Base-by-base conservation (phyloP, 2,888 invertebrate species). In the Netelia virgata region DNA sequence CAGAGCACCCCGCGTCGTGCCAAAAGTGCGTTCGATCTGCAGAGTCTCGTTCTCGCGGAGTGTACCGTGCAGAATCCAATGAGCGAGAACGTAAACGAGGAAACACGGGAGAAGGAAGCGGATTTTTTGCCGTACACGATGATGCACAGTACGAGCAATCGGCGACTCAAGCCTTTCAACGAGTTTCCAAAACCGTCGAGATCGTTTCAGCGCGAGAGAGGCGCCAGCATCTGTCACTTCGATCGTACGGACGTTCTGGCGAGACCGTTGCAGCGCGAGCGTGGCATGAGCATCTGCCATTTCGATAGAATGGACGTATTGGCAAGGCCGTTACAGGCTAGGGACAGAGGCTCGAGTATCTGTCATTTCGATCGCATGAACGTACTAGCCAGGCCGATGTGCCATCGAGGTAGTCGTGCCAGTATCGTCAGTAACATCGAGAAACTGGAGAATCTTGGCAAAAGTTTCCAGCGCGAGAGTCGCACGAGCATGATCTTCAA, bases 1-100 rank as follows among this genome's bases (percentile, higher is more conserved):
- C 89, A 93, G 83, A 95, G 96, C 88, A 96, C 96, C 0, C 97
- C 97, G 0, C 94, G 98, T 11, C 96, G 97, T 84, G 96, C 97
- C 5, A 97, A 97, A 88, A 97, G 97, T 53, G 98, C 97, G 1
- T 96, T 97, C 88, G 97, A 98, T 92, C 95, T 98, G 14, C 97
- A 97, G 90, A 97, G 97, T 36, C 94, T 97, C 90, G 93, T 96
- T 88, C 89, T 96, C 91, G 93, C 95, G 88, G 93, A 96, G 93
- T 90, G 90, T 72, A 89, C 78, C 23, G 59, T 86, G 1, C 88
- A 81, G 50, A 82, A 79, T 16, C n/a, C 84, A 8, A 16, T 64
- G 55, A 85, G 85, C 3, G 87, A 86, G 16, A 88, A 88, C 1
- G 82, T 82, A 23, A 88, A 78, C 64, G 86, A 79, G 18, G 83